Percentiles rank a stretch among this genome's conserved stretches.
phyloP scores from a whole-genome alignment of 2,888 invertebrate species.

The Parascotia fuliginaria region DNA sequence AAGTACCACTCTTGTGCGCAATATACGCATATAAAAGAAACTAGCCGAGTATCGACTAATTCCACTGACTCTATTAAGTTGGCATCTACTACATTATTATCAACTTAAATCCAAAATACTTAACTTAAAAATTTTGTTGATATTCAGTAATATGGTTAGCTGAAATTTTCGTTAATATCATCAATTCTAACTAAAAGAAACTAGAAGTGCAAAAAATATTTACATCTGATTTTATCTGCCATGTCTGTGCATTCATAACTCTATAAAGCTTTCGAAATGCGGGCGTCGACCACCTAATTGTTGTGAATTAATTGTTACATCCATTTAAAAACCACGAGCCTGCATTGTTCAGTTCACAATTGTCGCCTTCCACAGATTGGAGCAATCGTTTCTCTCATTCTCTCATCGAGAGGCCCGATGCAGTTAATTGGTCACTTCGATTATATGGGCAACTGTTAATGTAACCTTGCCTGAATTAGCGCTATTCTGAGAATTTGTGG shows the following conservation, averaged over 20 bases:
- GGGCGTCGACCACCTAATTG: constrained; percentile 83
- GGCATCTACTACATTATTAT: no score
- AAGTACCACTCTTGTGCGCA: no score
- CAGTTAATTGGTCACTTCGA: constrained; percentile 66
- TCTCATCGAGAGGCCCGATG: constrained; percentile 66
- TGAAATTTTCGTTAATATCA: not conserved
- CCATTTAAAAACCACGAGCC: constrained; percentile 83
- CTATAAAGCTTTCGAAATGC: constrained; percentile 73
- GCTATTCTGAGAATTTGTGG: constrained; percentile 2
- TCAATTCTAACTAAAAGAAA: no score
- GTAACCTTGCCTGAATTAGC: constrained; percentile 20
- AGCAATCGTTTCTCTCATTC: constrained; percentile 68
- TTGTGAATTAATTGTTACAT: constrained; percentile 85
- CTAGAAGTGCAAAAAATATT: no score
- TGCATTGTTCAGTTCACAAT: constrained; percentile 74
- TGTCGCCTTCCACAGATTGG: constrained; percentile 77
- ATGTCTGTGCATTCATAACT: constrained; percentile 41
- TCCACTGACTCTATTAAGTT: not conserved
- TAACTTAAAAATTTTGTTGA: not conserved
- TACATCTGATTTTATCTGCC: constrained; percentile 16
- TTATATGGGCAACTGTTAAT: constrained; percentile 54
- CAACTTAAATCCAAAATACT: no score
- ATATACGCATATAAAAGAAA: not conserved
- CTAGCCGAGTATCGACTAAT: not conserved
- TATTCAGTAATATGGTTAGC: not conserved